phyloP scores from a whole-genome alignment of 92 coral and sea anemone genomes.

The Desmophyllum pertusum region DNA sequence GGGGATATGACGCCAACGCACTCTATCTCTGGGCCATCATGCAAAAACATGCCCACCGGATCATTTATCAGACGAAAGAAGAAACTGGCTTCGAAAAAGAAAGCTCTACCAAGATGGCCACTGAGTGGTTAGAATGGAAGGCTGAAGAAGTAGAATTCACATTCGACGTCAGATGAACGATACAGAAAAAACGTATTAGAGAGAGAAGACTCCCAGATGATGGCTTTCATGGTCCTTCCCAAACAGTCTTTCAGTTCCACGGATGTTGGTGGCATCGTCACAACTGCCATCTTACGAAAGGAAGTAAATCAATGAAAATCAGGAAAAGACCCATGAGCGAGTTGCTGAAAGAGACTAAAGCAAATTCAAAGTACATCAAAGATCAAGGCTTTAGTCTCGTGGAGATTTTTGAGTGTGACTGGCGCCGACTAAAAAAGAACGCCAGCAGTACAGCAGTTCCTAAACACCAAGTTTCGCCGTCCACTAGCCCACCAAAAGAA shows the following conservation, averaged over 20 bases:
- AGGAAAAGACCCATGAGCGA: slow-evolving; percentile 22
- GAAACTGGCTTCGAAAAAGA: slow-evolving; percentile 47
- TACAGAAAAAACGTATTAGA: slow-evolving; percentile 37
- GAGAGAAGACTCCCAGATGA: slow-evolving; percentile 43
- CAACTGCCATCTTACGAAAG: background rate
- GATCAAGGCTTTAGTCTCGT: slow-evolving; percentile 22
- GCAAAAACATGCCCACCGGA: slow-evolving; percentile 53
- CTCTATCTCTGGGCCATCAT: slow-evolving; percentile 46
- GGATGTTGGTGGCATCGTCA: slow-evolving; percentile 52
- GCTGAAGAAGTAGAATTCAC: slow-evolving; percentile 5
- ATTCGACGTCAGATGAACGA: slow-evolving; percentile 36
- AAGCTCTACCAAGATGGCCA: slow-evolving; percentile 27
- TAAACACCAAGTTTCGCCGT: slow-evolving; percentile 13
- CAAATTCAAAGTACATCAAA: slow-evolving; percentile 12
- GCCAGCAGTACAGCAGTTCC: slow-evolving; percentile 22
- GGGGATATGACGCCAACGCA: slow-evolving; percentile 53
- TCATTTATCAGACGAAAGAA: slow-evolving; percentile 19
- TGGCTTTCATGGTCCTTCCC: slow-evolving; percentile 10
- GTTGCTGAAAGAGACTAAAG: slow-evolving; percentile 16
- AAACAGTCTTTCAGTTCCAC: background rate
- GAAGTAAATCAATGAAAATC: background rate
- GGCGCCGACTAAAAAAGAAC: slow-evolving; percentile 20
- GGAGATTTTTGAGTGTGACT: slow-evolving; percentile 45
- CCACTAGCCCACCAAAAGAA: slow-evolving; percentile 39
- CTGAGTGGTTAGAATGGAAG: slow-evolving; percentile 56